phyloP scores from a whole-genome alignment of 2,113 vertebrate species.

The Carollia perspicillata region DNA sequence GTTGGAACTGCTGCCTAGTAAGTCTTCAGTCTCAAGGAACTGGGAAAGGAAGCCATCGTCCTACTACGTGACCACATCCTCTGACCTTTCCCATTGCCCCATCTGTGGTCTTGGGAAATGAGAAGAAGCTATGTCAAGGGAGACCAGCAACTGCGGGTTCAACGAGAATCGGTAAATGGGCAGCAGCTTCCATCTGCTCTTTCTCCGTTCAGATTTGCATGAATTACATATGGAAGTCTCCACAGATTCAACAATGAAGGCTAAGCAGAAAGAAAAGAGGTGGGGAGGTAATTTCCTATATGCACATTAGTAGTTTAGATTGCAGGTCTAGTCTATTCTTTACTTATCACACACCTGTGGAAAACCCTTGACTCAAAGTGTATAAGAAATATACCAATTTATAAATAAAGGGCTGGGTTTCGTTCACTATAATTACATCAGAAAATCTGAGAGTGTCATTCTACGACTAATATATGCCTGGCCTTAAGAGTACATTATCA shows the following conservation, averaged over 20 bases:
- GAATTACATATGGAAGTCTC: background rate
- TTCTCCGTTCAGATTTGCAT: background rate
- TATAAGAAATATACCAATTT: background rate
- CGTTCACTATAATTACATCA: conserved; percentile 12
- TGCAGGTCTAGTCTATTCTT: background rate
- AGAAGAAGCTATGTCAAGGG: background rate
- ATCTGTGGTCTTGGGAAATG: background rate
- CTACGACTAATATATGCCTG: background rate
- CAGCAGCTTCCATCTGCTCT: background rate
- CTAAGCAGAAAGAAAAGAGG: background rate
- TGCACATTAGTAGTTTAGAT: background rate
- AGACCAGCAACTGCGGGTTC: background rate
- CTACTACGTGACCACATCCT: background rate
- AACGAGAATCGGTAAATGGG: background rate
- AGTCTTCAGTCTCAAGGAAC: background rate
- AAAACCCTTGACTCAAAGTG: background rate
- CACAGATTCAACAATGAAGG: background rate
- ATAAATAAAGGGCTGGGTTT: background rate
- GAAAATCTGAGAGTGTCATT: background rate
- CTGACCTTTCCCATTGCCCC: background rate
- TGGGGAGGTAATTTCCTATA: background rate
- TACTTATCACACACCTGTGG: background rate
- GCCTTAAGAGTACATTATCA: background rate
- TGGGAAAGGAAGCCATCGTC: background rate
- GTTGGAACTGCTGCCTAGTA: background rate